Evolutionary conservation across 2,888 invertebrate genomes (phyloP), one percentile per base, ranked within the genome.

Genomic region (Heteromurus nitidus): DNA sequence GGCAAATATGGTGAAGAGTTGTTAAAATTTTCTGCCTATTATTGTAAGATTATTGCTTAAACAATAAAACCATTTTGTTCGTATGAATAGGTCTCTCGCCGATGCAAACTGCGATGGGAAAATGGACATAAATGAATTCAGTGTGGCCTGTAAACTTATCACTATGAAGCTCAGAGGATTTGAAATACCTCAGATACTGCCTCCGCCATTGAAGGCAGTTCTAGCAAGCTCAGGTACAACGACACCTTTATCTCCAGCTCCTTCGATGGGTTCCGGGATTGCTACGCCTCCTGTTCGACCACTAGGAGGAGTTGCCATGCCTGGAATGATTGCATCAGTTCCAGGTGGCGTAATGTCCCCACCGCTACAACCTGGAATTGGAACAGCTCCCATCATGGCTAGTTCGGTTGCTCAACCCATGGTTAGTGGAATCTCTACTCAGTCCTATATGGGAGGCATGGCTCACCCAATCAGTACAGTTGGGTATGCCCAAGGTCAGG

Each of bases 61-160:
- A 36, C 36, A 9, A 13, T 36, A 13, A 13, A 36, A n/a, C n/a
- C 36, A 13, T 36, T 36, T 36, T 36, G 36, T 13, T 36, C 9
- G 13, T 36, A 9, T 36, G 36, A 36, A 24, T 7, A 60, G 60
- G 64, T 58, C 79, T 28, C 90, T 99, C 62, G 96, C 99, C 0
- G 99, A 99, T 89, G 95, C 97, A 60, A 96, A 99, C 89, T 93
- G 95, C 18, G 99, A 99, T 91, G 99, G 99, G 0, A 96, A 96
- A 90, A 93, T 99, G 92, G 96, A 98, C 88, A 93, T 97, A 72
- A 94, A 95, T 88, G 99, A 99, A 90, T 99, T 99, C 90, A 97
- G 97, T 86, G 96, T 99, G 88, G 99, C 99, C 65, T 98, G 99
- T 92, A 98, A 98, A 91, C 91, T 98, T 80, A 97, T 98, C 76